Evolutionary conservation across 2,888 invertebrate genomes (phyloP).

Genomic region (Acheta domesticus): DNA sequence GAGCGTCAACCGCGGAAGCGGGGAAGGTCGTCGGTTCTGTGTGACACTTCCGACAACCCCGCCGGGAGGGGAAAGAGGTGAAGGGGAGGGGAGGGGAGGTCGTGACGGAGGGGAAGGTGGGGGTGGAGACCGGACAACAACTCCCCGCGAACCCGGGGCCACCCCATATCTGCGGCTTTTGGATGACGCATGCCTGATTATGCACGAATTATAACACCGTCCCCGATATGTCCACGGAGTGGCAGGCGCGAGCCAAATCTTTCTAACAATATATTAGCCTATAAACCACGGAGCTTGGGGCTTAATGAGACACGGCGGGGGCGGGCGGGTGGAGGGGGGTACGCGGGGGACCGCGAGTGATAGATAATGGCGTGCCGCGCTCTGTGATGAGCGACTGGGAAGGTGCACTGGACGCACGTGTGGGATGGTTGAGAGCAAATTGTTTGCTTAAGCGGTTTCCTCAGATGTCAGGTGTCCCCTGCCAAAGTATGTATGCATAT

Average conservation of each 20-base stretch:
- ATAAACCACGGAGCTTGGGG: background rate
- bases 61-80: background rate
- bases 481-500: no score
- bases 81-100: no score
- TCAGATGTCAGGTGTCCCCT: no score
- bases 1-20: background rate
- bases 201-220: constrained; percentile 8
- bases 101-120: no score
- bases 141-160: background rate
- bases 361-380: background rate
- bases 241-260: background rate
- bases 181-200: constrained; percentile 9
- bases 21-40: background rate
- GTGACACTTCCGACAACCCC: background rate
- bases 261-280: constrained; percentile 18
- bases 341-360: background rate
- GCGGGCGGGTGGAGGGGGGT: background rate
- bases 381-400: no score
- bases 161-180: background rate
- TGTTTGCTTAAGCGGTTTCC: no score
- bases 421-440: no score
- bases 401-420: no score
- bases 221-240: background rate
- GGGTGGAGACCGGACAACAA: no score
- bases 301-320: background rate